Evolutionary conservation across 2,113 vertebrate species (phyloP).

Genomic region (Pseudois nayaur): DNA sequence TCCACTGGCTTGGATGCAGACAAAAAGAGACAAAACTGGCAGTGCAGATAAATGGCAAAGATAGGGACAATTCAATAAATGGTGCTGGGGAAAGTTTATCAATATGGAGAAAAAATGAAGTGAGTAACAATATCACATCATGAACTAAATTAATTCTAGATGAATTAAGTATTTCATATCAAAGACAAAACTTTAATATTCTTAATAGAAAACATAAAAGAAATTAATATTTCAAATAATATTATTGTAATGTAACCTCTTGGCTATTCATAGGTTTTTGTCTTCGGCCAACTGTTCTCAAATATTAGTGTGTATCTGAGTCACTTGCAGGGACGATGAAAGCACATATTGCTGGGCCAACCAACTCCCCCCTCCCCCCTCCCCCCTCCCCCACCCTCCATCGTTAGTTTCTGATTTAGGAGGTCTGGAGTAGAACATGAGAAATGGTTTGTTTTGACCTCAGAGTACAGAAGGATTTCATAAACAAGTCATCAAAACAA

Average conservation of each 20-base stretch:
- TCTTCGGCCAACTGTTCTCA: not conserved
- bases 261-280: not conserved
- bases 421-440: not conserved
- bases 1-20: not conserved
- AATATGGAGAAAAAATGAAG: not conserved
- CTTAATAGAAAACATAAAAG: not conserved
- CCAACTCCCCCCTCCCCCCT: not conserved
- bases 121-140: not conserved
- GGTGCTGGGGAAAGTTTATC: not conserved
- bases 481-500: not conserved
- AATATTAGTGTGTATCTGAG: not conserved
- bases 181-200: not conserved
- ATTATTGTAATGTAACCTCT: not conserved
- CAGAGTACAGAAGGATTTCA: not conserved
- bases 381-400: not conserved
- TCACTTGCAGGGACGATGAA: not conserved
- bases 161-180: not conserved
- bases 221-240: not conserved
- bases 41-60: not conserved
- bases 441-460: not conserved
- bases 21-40: not conserved
- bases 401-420: not conserved
- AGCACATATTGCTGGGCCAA: not conserved
- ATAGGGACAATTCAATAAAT: not conserved
- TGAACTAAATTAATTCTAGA: not conserved